A percentile compares a stretch with the other conserved stretches of the same genome.
These are phyloP conservation scores for Salvator merianae DNA, from an alignment of 2,113 vertebrate species.

Conservation along the genomic window DNA sequence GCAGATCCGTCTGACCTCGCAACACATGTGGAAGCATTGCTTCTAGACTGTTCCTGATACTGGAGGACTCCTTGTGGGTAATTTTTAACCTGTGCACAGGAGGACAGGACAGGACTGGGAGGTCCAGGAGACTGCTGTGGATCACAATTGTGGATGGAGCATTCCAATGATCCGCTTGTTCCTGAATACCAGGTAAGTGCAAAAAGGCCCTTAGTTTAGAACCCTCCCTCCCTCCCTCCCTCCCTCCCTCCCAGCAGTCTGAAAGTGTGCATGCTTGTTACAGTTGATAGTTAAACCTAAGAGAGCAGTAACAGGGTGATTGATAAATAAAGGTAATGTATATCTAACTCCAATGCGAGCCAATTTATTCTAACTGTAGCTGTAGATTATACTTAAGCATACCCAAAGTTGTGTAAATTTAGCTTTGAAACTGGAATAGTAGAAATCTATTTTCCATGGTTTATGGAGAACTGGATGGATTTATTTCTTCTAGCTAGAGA, in stretches of 20 bases:
- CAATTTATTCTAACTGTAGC: conserved; percentile 36
- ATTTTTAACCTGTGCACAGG: too few relatives aligned
- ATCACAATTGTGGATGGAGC: too few relatives aligned
- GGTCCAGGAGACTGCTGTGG: too few relatives aligned
- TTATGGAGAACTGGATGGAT: conserved; percentile 66
- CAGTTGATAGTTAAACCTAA: conserved; percentile 1
- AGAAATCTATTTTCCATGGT: conserved; percentile 64
- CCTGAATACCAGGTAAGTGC: too few relatives aligned
- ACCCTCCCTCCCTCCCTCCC: neutral
- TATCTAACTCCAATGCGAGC: conserved; percentile 15
- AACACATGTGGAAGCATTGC: too few relatives aligned
- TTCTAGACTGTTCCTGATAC: too few relatives aligned
- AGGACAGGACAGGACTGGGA: too few relatives aligned
- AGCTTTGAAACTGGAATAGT: conserved; percentile 19
- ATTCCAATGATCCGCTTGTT: too few relatives aligned
- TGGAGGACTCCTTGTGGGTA: too few relatives aligned
- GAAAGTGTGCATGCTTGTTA: neutral
- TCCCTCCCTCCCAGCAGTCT: neutral
- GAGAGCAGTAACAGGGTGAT: neutral
- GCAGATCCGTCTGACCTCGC: too few relatives aligned
- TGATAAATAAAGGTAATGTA: conserved; percentile 24
- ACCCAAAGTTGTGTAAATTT: conserved; percentile 68
- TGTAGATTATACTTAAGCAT: conserved; percentile 52
- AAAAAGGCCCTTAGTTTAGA: too few relatives aligned
- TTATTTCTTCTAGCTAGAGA: conserved; percentile 57